These are phyloP conservation scores for Hirundo rustica DNA, from an alignment of 2,797 vertebrate species.

Conservation along the genomic window DNA sequence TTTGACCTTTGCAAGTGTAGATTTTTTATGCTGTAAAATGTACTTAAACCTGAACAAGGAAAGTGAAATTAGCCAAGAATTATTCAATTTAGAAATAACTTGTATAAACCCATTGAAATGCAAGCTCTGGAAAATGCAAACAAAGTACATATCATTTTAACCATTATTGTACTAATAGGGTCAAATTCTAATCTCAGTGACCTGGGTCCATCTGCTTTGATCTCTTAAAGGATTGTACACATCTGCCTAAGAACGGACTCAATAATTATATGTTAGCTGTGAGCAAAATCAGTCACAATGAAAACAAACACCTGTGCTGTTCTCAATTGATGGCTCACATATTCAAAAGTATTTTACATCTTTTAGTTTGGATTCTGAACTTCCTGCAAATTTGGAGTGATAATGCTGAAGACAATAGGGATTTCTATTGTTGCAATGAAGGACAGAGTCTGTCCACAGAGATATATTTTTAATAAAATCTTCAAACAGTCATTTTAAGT, in stretches of 20 bases:
- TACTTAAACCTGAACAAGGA: not conserved
- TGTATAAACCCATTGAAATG: not conserved
- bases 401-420: conserved; percentile 43
- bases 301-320: conserved; percentile 41
- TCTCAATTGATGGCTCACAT: not conserved
- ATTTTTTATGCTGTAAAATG: not conserved
- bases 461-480: conserved; percentile 34
- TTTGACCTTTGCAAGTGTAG: not conserved
- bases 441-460: conserved; percentile 31
- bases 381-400: conserved; percentile 23
- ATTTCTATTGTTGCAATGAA: conserved; percentile 53
- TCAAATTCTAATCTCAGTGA: conserved; percentile 4
- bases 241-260: not conserved
- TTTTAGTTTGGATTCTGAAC: not conserved
- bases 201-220: not conserved
- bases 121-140: conserved; percentile 6
- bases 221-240: not conserved
- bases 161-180: not conserved
- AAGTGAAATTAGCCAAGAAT: not conserved
- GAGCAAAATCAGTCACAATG: not conserved
- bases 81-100: not conserved
- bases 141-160: not conserved
- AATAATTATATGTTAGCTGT: not conserved
- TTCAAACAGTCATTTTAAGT: conserved; percentile 58
- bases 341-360: not conserved